Percentiles rank a stretch among this genome's conserved stretches.
Evolutionary conservation across 1,140 invertebrate genomes (phyloP).

Genomic region (Leptestheria dahalacensis): DNA sequence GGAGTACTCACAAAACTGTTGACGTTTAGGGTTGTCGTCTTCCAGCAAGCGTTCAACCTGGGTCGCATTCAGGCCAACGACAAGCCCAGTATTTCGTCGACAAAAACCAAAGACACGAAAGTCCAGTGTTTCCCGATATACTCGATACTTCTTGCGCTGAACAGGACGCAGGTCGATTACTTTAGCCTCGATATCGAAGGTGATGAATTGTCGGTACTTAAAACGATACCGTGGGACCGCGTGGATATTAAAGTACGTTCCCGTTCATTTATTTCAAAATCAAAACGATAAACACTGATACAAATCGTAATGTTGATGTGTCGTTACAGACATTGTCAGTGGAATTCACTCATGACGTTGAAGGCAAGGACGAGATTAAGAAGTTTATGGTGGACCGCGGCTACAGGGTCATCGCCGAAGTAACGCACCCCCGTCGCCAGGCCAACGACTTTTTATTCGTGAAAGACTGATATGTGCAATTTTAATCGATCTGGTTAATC

Average conservation of each 20-base stretch:
- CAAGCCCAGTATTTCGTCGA: not conserved
- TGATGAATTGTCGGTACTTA: constrained; percentile 26
- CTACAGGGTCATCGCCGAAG: constrained; percentile 27
- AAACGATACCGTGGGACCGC: constrained; percentile 36
- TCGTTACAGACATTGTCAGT: constrained; percentile 26
- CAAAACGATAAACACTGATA: not conserved
- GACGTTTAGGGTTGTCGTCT: not conserved
- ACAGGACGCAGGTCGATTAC: constrained; percentile 23
- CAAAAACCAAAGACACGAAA: not conserved
- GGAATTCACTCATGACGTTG: constrained; percentile 29
- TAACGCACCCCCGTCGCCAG: constrained; percentile 27
- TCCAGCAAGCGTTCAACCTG: constrained; percentile 5
- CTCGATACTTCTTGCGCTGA: constrained; percentile 32
- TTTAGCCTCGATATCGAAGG: constrained; percentile 25
- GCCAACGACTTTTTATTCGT: constrained; percentile 35
- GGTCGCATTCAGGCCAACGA: not conserved
- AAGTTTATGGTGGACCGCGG: constrained; percentile 27
- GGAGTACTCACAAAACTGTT: not conserved
- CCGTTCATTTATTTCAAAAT: not conserved
- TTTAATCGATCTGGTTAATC: too few relatives aligned
- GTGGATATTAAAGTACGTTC: constrained; percentile 28
- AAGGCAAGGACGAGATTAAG: constrained; percentile 25
- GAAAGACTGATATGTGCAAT: constrained; percentile 24
- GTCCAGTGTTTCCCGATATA: constrained; percentile 39
- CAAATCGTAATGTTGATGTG: constrained; percentile 1